Evolutionary conservation across 2,113 vertebrate genomes (phyloP).

Genomic region (Shinisaurus crocodilurus): DNA sequence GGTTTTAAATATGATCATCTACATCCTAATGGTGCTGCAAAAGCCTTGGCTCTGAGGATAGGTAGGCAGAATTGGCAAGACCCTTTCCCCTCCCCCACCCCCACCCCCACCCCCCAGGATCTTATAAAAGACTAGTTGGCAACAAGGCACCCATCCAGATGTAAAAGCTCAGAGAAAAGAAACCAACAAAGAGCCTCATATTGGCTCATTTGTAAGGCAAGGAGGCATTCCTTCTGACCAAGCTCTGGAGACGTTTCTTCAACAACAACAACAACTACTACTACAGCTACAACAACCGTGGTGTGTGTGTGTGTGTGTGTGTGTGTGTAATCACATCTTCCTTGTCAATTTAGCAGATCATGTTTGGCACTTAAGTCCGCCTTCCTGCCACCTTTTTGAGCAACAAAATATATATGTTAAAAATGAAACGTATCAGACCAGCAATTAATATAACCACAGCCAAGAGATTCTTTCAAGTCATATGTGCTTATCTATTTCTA

Average conservation of each 20-base stretch:
- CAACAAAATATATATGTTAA: conserved; percentile 31
- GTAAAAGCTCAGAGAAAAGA: conserved; percentile 47
- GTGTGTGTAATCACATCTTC: conserved; percentile 32
- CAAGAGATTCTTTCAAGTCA: conserved; percentile 42
- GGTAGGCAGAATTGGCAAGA: conserved; percentile 78
- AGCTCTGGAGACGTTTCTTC: conserved; percentile 43
- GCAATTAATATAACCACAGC: conserved; percentile 52
- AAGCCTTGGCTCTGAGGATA: conserved; percentile 81
- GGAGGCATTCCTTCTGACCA: conserved; percentile 38
- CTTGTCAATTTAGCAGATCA: conserved; percentile 49
- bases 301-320: neutral
- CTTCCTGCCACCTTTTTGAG: neutral
- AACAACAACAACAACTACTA: neutral
- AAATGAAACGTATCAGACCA: conserved; percentile 40
- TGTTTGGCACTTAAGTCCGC: conserved; percentile 53
- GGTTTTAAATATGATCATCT: conserved; percentile 91
- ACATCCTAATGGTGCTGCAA: conserved; percentile 83
- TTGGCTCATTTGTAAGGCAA: conserved; percentile 54
- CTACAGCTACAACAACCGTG: too few species aligned
- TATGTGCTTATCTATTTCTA: conserved; percentile 26
- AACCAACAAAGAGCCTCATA: conserved; percentile 33
- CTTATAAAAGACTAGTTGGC: conserved; percentile 61
- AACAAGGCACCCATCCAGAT: conserved; percentile 57
- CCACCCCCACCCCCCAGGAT: conserved; percentile 57
- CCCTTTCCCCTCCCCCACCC: conserved; percentile 62